Percentiles rank a stretch among this genome's conserved stretches.
phyloP scores from a whole-genome alignment of 2,888 invertebrate species.

The Maniola hyperantus region DNA sequence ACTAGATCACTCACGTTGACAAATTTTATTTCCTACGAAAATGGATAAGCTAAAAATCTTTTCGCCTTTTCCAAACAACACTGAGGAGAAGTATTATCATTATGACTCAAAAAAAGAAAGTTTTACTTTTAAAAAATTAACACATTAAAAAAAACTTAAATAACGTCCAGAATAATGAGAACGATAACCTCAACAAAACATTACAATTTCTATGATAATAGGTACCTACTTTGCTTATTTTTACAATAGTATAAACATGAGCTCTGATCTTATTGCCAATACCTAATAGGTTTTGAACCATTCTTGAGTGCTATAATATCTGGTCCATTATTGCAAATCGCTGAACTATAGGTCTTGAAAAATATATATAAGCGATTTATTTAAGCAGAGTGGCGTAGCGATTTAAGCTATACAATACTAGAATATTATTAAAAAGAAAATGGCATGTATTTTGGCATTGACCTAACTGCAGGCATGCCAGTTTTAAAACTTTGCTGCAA shows the following conservation, averaged over 20 bases:
- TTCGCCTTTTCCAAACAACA: not conserved
- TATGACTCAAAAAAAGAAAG: too few species aligned
- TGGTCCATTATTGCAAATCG: constrained; percentile 1
- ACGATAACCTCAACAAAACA: not conserved
- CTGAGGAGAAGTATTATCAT: too few species aligned
- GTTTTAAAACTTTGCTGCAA: constrained; percentile 4
- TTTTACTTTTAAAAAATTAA: too few species aligned
- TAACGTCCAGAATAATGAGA: too few species aligned
- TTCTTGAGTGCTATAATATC: constrained; percentile 5
- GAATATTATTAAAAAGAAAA: not conserved
- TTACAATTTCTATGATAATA: not conserved
- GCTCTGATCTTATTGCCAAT: not conserved
- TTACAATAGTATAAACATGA: not conserved
- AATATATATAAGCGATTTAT: too few species aligned
- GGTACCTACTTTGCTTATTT: not conserved
- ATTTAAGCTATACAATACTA: too few species aligned
- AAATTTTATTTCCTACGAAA: constrained; percentile 13
- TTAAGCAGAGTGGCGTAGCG: too few species aligned
- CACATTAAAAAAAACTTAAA: too few species aligned
- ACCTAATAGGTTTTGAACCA: not conserved
- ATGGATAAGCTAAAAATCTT: not conserved
- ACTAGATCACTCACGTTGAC: constrained; percentile 9
- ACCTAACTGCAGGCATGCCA: constrained; percentile 3
- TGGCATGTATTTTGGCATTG: not conserved
- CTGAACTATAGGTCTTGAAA: too few species aligned